These are phyloP conservation scores for Eupithecia subfuscata DNA, from an alignment of 2,888 invertebrate genomes.

Conservation along the genomic window DNA sequence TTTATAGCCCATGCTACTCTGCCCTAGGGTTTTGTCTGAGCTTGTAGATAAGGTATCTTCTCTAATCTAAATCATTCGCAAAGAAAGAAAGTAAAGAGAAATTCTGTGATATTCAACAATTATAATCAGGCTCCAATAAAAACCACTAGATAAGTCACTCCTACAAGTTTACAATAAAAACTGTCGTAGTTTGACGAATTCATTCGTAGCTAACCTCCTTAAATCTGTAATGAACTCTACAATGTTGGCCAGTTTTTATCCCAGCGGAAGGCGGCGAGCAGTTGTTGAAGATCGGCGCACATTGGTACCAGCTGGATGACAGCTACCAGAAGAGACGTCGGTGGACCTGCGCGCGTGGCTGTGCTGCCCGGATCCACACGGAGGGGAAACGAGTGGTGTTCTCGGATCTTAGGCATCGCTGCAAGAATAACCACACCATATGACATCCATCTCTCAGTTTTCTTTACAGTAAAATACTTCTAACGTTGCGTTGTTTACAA, in stretches of 20 bases:
- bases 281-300: constrained; percentile 68
- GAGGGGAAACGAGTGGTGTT: constrained; percentile 72
- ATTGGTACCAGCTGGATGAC: constrained; percentile 73
- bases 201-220: no score
- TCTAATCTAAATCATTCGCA: not conserved
- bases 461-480: not conserved
- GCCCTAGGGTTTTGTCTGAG: not conserved
- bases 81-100: not conserved
- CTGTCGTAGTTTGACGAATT: no score
- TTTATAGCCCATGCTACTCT: not conserved
- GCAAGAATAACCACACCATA: constrained; percentile 62
- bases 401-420: constrained; percentile 68
- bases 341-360: constrained; percentile 76
- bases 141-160: not conserved
- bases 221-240: not conserved
- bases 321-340: constrained; percentile 68
- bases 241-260: constrained; percentile 30
- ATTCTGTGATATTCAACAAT: not conserved
- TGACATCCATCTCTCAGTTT: constrained; percentile 41
- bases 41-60: not conserved
- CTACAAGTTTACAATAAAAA: not conserved
- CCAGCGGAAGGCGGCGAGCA: constrained; percentile 47
- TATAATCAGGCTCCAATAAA: not conserved
- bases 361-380: constrained; percentile 76
- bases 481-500: not conserved